Conservation (phyloP, 2,113 vertebrate species). For the Catagonus wagneri region DNA sequence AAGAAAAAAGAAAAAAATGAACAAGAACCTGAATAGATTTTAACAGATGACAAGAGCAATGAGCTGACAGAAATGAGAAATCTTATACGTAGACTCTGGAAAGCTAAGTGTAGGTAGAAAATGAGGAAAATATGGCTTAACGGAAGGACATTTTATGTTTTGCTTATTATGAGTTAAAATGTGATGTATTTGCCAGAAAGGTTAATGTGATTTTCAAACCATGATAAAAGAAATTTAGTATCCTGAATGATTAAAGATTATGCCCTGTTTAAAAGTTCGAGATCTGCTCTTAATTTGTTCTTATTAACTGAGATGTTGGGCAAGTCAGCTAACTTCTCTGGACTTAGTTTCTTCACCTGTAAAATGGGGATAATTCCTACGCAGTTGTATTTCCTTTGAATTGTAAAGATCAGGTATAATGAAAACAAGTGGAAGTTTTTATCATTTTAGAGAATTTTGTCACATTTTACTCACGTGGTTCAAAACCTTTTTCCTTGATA, state of each 20-base stretch:
- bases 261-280: background rate
- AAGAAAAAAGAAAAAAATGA: background rate
- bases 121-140: background rate
- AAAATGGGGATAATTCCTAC: background rate
- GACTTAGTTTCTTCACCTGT: background rate
- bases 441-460: background rate
- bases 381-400: background rate
- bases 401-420: conserved; percentile 18
- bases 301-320: background rate
- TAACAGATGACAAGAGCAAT: background rate
- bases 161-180: background rate
- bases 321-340: background rate
- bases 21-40: conserved; percentile 1
- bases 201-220: background rate
- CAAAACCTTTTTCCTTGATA: conserved; percentile 53
- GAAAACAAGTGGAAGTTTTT: background rate
- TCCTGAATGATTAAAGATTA: background rate
- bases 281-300: background rate
- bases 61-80: background rate
- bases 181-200: background rate
- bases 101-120: background rate
- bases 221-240: background rate
- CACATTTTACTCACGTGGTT: conserved; percentile 57
- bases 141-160: background rate
- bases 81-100: background rate